Base-by-base conservation (phyloP, 2,113 vertebrate genomes). In the Crotalus helleri region DNA sequence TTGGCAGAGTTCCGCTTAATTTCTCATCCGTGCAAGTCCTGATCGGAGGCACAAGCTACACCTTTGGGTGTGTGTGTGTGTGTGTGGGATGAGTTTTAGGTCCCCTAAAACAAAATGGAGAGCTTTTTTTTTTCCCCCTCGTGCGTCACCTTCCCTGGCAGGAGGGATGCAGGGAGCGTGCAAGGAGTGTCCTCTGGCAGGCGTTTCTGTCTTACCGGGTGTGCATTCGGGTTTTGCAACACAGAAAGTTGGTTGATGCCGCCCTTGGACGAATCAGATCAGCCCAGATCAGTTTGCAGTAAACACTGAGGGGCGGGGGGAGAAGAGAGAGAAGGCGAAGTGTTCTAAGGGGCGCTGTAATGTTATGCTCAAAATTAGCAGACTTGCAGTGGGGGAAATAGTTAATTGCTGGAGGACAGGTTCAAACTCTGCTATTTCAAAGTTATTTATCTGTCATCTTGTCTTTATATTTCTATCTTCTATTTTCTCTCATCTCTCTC, bases 1-100 rank as follows among this genome's bases (percentile, higher is more conserved):
- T 94, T 85, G 92, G 90, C 92, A 94, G 93, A 90, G 51, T 0
- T 85, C 94, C 91, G 87, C 93, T 95, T 95, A 93, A 95, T 88
- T 93, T 92, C 93, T 93, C 95, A 90, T 51, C 5, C 90, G 53
- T 89, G 54, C 94, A 87, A 93, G 92, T 57, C 61, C 44, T 54
- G 49, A 69, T 61, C 46, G 1, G 53, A 64, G 74, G 26, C 74
- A 1, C 46, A 13, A 51, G 88, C 53, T 9, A 81, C 54, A 19
- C 19, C 44, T 23, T 6, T 6, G 87, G 17, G 33, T 7, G 15
- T 44, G 89, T 39, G 39, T 39, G 39, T 39, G 39, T 39, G 39
- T 39, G 4, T 1, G 10, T 33, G 11, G 0, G 13, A 19, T 46
- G 87, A 49, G 57, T 69, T 9, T 51, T 33, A 24, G 11, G 55